Evolutionary conservation across 2,888 invertebrate species (phyloP), one percentile per base, ranked within the genome.

Genomic region (Tenthredo scrophulariae): DNA sequence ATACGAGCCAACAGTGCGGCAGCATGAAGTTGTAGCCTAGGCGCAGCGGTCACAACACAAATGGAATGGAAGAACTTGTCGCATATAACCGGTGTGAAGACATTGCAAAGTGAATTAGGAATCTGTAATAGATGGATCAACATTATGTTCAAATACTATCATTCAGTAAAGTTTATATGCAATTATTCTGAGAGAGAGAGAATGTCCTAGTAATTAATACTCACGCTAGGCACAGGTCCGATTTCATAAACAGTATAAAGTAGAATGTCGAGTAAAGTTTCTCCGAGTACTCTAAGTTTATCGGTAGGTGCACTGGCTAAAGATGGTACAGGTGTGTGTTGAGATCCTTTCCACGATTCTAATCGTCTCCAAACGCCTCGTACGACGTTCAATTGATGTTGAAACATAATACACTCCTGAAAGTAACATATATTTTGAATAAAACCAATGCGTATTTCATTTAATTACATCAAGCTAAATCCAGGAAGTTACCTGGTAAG

Each of bases 381-480:
- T 62, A 98, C 97, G 0, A 97, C 96, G 93, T 98, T 98, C 84
- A 98, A 93, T 93, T 98, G 98, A 87, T 97, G 97, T 93, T 98
- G 98, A 79, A 98, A 95, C 89, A 97, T 96, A 89, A 98, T 95
- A 91, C 98, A 98, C 94, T 98, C 98, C 95, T 97, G 46, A 93
- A 89, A 92, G 91, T 75, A 82, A 22, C 29, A 43, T 26, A 46
- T 46, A 46, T 46, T 22, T 15, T 46, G 15, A 46, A 40, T 40
- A 62, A 33, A 18, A 37, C 33, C 70, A 18, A 40, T 15, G 70
- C 37, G 37, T 26, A n/a, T 3, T 70, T 26, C 15, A 10, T 2
- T 26, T 46, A 10, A 13, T 26, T 26, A 26, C 26, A 40, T 54
- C 29, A 26, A 0, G n/a, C 33, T 77, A 3, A 13, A 6, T 85